These are phyloP conservation scores for Caenorhabditis sp. DNA, from an alignment of 2,888 invertebrate species.

Conservation along the genomic window DNA sequence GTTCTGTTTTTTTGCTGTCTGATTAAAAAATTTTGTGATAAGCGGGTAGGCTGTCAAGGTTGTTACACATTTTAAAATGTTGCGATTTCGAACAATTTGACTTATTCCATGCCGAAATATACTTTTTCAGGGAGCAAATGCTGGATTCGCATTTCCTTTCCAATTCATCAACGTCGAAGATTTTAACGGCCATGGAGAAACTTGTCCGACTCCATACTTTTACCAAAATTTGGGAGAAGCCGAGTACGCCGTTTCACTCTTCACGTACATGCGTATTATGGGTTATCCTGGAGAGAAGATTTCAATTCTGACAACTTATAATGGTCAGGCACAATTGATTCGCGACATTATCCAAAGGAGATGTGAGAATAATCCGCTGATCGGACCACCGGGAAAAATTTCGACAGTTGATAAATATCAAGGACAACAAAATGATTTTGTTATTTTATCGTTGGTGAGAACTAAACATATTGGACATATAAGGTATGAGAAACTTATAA, in stretches of 20 bases:
- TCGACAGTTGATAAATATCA: conserved; percentile 97
- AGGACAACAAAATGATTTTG: conserved; percentile 98
- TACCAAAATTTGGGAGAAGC: conserved; percentile 84
- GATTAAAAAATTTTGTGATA: background rate
- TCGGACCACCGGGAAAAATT: conserved; percentile 87
- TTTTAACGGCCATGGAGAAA: conserved; percentile 94
- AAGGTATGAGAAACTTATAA: conserved; percentile 73
- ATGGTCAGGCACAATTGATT: conserved; percentile 96
- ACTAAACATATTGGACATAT: conserved; percentile 97
- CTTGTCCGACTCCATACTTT: conserved; percentile 96
- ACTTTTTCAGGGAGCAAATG: conserved; percentile 83
- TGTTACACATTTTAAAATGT: background rate
- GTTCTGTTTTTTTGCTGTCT: background rate
- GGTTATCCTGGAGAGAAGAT: conserved; percentile 97
- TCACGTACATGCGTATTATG: conserved; percentile 95
- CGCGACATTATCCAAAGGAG: conserved; percentile 89
- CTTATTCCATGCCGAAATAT: too few species aligned
- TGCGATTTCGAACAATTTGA: background rate
- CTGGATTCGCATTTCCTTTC: conserved; percentile 90
- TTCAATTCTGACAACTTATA: conserved; percentile 96
- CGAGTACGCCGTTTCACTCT: conserved; percentile 92
- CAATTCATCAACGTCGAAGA: conserved; percentile 95
- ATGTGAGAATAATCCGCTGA: conserved; percentile 91
- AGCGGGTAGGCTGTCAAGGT: background rate
- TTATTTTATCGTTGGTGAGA: conserved; percentile 91